phyloP scores from a whole-genome alignment of 1,140 invertebrate genomes.

The Pinna nobilis region DNA sequence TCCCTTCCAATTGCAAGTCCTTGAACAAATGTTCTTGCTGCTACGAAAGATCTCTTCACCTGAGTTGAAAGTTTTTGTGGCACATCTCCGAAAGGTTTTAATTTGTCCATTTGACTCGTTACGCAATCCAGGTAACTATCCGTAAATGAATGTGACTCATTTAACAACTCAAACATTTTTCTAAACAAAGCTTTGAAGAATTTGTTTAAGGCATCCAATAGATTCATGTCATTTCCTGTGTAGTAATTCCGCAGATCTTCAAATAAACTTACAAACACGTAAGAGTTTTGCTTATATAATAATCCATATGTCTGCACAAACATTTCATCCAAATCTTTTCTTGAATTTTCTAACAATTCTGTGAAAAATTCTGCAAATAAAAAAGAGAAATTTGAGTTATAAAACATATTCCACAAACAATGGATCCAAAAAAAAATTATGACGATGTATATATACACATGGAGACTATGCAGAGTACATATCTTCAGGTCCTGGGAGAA shows the following conservation, averaged over 20 bases:
- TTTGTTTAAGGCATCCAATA: slow-evolving; percentile 90
- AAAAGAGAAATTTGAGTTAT: too few species aligned
- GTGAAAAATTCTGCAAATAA: slow-evolving; percentile 87
- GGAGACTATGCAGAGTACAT: too few species aligned
- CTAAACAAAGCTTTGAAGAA: slow-evolving; percentile 96
- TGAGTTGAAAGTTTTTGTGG: slow-evolving; percentile 92
- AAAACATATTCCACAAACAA: too few species aligned
- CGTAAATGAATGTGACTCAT: slow-evolving; percentile 91
- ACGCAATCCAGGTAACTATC: slow-evolving; percentile 90
- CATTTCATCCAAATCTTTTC: slow-evolving; percentile 93
- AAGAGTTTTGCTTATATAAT: slow-evolving; percentile 94
- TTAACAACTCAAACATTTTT: slow-evolving; percentile 95
- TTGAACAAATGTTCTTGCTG: slow-evolving; percentile 93
- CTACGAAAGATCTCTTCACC: slow-evolving; percentile 93
- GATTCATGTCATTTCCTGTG: slow-evolving; percentile 81
- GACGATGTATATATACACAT: too few species aligned
- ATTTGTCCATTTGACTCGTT: slow-evolving; percentile 91
- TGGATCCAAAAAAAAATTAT: too few species aligned
- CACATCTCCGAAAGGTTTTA: slow-evolving; percentile 95
- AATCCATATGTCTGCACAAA: slow-evolving; percentile 96
- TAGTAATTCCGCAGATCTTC: slow-evolving; percentile 93
- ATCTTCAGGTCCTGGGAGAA: too few species aligned
- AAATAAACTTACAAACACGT: slow-evolving; percentile 94
- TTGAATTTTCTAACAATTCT: slow-evolving; percentile 87
- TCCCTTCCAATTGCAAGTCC: slow-evolving; percentile 88